Percentiles rank a stretch among this genome's conserved stretches.
These are phyloP conservation scores for Drosophila cognata DNA, from an alignment of 2,888 invertebrate species.

Conservation along the genomic window DNA sequence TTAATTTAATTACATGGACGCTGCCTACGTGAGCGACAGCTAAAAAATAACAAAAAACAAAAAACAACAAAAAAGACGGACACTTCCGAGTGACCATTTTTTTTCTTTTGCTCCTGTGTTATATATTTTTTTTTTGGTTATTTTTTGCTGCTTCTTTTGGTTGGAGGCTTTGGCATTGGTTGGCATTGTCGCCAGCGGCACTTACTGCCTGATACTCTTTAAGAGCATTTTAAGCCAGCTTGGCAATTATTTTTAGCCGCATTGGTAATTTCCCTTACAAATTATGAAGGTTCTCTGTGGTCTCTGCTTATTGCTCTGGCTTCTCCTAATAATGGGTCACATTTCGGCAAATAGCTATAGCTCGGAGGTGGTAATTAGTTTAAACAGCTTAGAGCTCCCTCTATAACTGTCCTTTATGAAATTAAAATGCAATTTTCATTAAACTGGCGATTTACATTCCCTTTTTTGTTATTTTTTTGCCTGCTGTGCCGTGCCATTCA, in stretches of 20 bases:
- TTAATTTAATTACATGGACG: conserved; percentile 85
- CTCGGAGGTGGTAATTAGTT: conserved; percentile 65
- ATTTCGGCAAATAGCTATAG: conserved; percentile 1
- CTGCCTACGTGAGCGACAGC: conserved; percentile 83
- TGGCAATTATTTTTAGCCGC: conserved; percentile 82
- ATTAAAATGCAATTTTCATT: conserved; percentile 79
- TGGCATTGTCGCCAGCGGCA: conserved; percentile 4
- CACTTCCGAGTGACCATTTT: conserved; percentile 58
- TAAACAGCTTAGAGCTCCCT: conserved; percentile 23
- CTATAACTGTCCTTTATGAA: conserved; percentile 65
- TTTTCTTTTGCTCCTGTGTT: conserved; percentile 6
- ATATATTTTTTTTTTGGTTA: background rate
- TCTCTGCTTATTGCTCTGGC: conserved; percentile 7
- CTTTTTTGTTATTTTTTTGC: background rate
- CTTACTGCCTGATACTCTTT: conserved; percentile 52
- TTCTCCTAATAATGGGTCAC: conserved; percentile 52
- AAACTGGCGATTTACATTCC: conserved; percentile 34
- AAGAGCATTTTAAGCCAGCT: conserved; percentile 77
- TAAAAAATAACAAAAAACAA: conserved; percentile 58
- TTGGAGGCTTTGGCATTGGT: conserved; percentile 14
- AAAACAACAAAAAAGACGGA: conserved; percentile 31
- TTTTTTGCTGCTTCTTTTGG: background rate
- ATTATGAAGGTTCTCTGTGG: conserved; percentile 82
- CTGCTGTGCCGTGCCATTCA: background rate
- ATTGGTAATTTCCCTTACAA: conserved; percentile 68